Conservation (phyloP, 2,113 vertebrate species). For the Naja naja region DNA sequence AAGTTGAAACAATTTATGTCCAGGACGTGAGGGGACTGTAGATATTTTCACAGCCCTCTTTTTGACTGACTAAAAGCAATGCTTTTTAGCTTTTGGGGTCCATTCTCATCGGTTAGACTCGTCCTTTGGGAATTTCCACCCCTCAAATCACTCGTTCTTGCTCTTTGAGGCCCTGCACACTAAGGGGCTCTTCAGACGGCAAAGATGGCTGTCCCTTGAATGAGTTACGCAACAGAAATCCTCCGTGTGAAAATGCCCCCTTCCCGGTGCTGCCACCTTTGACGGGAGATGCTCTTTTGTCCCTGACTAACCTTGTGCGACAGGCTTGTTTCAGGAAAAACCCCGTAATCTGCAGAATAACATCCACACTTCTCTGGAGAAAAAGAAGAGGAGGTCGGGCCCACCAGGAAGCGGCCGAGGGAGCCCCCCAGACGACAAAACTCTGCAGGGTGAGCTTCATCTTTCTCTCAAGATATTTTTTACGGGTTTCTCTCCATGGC, state of each 20-base stretch:
- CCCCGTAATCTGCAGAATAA: conserved; percentile 83
- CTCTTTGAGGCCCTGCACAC: neutral
- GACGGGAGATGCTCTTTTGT: neutral
- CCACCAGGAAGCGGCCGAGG: conserved; percentile 57
- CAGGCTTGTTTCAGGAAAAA: conserved; percentile 97
- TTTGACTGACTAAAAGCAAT: neutral
- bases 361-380: conserved; percentile 76
- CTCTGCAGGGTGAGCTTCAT: conserved; percentile 62
- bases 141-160: neutral
- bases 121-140: neutral
- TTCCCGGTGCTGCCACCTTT: neutral
- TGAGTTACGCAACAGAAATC: neutral
- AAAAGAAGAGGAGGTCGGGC: conserved; percentile 73
- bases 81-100: neutral
- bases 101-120: neutral
- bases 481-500: neutral
- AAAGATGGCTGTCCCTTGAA: neutral
- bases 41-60: no score
- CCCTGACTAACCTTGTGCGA: conserved; percentile 53
- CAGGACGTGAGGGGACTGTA: no score
- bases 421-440: conserved; percentile 41
- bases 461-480: neutral
- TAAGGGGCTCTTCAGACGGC: neutral
- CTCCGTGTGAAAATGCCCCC: neutral
- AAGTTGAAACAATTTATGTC: no score